Base-by-base conservation (phyloP, 2,888 invertebrate genomes). In the Cyclophora punctaria region DNA sequence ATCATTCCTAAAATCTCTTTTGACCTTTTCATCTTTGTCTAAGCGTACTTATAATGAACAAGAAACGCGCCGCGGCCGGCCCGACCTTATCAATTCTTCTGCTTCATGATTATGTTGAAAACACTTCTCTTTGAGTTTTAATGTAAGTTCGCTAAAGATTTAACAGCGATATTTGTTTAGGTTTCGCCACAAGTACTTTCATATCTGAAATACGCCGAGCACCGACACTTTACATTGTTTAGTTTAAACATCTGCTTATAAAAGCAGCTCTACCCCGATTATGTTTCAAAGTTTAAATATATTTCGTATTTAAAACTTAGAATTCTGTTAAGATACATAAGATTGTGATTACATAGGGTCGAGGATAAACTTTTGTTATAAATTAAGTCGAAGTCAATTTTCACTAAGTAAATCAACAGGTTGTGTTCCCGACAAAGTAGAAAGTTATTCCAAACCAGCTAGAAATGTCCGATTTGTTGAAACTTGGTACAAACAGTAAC, bases 401-500 rank as follows among this genome's bases (percentile, higher is more conserved):
- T 49, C 47, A 48, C 47, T 45, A 48, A 51, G 35, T 44, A 69
- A 67, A 59, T 58, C 80, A 78, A 80, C 78, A 80, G 78, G 79
- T 80, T 65, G 67, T 53, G 53, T 60, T 60, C 63, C 60, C 63
- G 59, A 60, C 65, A 63, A 71, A 67, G 57, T 58, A 49, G 44
- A 59, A 64, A 69, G 69, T 62, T 72, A 70, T 64, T 59, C 49
- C 47, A 46, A 46, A 50, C 58, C 52, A 57, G 44, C 57, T 55
- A 54, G 58, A 59, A 57, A 55, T 52, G 43, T 51, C 48, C 48
- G 45, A 55, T 57, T 63, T 50, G 50, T 50, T 3, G 5, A 47
- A 53, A 53, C 37, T 51, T 53, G n/a, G 34, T 35, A 53, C 43
- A 37, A 45, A 44, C 44, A 51, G 47, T 42, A 51, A 46, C 44